Base-by-base conservation (phyloP, 2,888 invertebrate genomes). In the Physocephala rufipes region DNA sequence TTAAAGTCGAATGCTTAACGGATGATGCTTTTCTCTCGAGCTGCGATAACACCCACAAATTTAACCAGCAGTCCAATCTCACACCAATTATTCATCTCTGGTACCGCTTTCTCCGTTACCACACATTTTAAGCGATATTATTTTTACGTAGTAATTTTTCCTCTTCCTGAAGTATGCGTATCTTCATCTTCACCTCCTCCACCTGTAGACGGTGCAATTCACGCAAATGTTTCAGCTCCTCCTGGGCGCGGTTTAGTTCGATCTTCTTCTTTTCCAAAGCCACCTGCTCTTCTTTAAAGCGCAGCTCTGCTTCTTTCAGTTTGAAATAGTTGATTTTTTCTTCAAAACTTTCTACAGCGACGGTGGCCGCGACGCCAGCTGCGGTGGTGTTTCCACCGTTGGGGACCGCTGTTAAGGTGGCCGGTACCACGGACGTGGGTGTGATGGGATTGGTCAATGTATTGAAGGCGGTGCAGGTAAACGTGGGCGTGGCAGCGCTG, bases 231-330 rank as follows among this genome's bases (percentile, higher is more conserved):
- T 83, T 81, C 4, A 86, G 79, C 74, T 86, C 84, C 53, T 85
- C 86, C 75, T 82, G 82, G 51, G 83, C 82, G 72, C 82, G 82
- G 53, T 77, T 79, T 30, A 86, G 72, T 74, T 85, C 84, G 45
- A 86, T 80, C 73, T 82, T 82, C 72, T 84, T 84, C 55, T 82
- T 80, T 72, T 85, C 84, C n/a, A 82, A 76, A 26, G 81, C 75
- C 66, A 85, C 73, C 70, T 85, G 82, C 65, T 82, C 82, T 74
- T 85, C 85, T 71, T 84, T 84, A 75, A 79, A 81, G 7, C 83
- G 82, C 70, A 84, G 73, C 73, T 86, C 85, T 1, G 83, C 84
- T 74, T 86, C 86, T 73, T 84, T 84, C n/a, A 85, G 74, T 62
- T 81, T 82, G 45, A 84, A 82, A 73, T 76, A 84, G 68, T 83